Evolutionary conservation across 2,888 invertebrate species (phyloP), one percentile per base, ranked within the genome.

Genomic region (Phoenoteleia sp.): DNA sequence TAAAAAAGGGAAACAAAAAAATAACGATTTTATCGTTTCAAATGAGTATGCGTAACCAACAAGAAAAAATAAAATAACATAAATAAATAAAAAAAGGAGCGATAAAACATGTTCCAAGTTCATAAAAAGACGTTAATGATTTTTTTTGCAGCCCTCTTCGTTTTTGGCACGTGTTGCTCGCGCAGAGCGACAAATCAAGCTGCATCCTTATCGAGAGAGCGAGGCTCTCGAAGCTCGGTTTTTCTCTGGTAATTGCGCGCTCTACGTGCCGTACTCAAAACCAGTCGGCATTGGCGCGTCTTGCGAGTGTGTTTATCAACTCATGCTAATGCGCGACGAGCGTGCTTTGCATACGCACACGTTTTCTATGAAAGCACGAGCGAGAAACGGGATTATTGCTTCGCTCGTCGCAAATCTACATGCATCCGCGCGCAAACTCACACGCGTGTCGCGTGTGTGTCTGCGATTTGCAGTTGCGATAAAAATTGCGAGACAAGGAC

Each of bases 281-380:
- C 36, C 62, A 64, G 52, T 79, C 71, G 72, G 66, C 60, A 82
- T 67, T 72, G 66, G 45, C 72, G 58, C 66, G 71, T 36, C 71
- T 39, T 49, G 42, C n/a, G 71, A 64, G 80, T 72, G 74, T 77
- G 77, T 77, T 83, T 83, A 83, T 83, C 72, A 83, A 77, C 72
- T 72, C 77, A 64, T 58, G 77, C 66, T 56, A 77, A 83, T 72
- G 83, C 83, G 49, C 56, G 54, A 83, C 67, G 72, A 77, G 72
- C 56, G 52, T 54, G 60, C 72, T 72, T 58, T 29, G 74, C 67
- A 74, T 74, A 52, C 66, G 81, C 49, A 66, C 81, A 49, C 74
- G 74, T 74, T 81, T 81, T 67, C 52, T 52, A 72, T 56, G 75
- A 47, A 67, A 77, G 77, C 67, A 67, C 67, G 67, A 67, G 74